Conservation (phyloP, 2,888 invertebrate species). For the Mythimna albipuncta region DNA sequence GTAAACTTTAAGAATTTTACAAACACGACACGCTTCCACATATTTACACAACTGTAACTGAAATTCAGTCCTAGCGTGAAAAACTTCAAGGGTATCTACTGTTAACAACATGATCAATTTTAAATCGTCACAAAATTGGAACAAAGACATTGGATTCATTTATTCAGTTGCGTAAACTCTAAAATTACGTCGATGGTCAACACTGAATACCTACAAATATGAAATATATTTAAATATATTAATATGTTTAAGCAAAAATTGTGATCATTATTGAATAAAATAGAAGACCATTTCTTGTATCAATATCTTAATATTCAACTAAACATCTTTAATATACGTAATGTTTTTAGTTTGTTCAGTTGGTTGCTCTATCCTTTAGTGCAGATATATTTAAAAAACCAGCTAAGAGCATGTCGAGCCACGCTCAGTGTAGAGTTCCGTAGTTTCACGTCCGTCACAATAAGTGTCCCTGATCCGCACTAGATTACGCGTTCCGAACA, state of each 20-base stretch:
- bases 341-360: constrained; percentile 47
- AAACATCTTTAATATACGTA: not conserved
- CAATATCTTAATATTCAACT: not conserved
- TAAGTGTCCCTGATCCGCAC: too few relatives aligned
- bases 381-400: constrained; percentile 10
- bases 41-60: constrained; percentile 84
- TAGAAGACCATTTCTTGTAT: not conserved
- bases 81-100: constrained; percentile 66
- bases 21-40: constrained; percentile 80
- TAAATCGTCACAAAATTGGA: constrained; percentile 73
- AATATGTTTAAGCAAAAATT: not conserved
- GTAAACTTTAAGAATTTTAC: constrained; percentile 61
- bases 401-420: too few relatives aligned
- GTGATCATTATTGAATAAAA: not conserved
- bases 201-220: constrained; percentile 19
- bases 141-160: constrained; percentile 81
- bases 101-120: constrained; percentile 61
- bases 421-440: too few relatives aligned
- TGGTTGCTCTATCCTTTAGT: constrained; percentile 33
- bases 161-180: constrained; percentile 78
- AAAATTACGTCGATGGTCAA: constrained; percentile 43
- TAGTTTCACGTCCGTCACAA: too few relatives aligned
- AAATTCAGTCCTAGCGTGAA: constrained; percentile 74
- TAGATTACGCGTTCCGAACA: too few relatives aligned
- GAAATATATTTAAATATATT: not conserved